Evolutionary conservation across 2,888 invertebrate genomes (phyloP).

Genomic region (Plusia festucae): DNA sequence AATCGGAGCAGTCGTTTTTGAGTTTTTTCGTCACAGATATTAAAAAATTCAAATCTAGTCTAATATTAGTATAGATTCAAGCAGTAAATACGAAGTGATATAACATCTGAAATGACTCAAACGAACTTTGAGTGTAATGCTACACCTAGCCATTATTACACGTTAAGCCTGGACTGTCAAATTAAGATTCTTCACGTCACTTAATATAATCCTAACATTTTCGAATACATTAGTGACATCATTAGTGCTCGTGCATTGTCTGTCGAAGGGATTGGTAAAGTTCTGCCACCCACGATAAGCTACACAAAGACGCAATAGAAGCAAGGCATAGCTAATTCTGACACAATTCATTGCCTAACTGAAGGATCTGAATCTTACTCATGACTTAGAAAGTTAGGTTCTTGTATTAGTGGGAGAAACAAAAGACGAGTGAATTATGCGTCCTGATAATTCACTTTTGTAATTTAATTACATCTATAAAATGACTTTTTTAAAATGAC

Average conservation of each 20-base stretch:
- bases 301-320: background rate
- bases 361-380: background rate
- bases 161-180: background rate
- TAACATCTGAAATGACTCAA: background rate
- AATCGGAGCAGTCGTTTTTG: no score
- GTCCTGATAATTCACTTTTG: no score
- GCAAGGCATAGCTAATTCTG: background rate
- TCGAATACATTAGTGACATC: background rate
- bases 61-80: no score
- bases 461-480: no score
- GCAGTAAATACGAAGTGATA: background rate
- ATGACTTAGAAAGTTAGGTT: background rate
- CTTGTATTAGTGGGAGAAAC: background rate
- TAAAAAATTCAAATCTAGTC: no score
- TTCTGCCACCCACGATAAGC: background rate
- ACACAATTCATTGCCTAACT: constrained; percentile 1
- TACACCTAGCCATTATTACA: background rate
- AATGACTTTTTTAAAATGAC: no score
- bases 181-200: background rate
- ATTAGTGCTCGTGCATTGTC: constrained; percentile 2
- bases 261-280: background rate
- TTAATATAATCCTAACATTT: background rate
- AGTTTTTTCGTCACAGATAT: no score
- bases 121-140: background rate
- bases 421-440: no score